Conservation (phyloP, 2,797 vertebrate genomes). For the Amblyopsis hoosieri region DNA sequence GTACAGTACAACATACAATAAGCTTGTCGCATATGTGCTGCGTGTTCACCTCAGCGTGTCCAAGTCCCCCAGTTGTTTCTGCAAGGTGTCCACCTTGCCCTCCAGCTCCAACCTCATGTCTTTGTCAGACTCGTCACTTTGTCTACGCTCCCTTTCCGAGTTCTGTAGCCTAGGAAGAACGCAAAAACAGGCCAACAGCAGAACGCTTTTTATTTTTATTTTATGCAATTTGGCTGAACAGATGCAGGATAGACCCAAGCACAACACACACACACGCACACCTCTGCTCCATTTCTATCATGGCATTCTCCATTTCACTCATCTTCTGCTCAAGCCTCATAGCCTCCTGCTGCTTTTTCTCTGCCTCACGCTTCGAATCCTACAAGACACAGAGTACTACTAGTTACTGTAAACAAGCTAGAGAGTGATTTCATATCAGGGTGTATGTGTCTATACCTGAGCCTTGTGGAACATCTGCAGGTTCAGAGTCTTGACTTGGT, state of each 20-base stretch:
- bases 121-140: slow-evolving; percentile 81
- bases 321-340: slow-evolving; percentile 86
- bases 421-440: slow-evolving; percentile 2
- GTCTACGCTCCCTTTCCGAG: slow-evolving; percentile 79
- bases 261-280: slow-evolving; percentile 10
- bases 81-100: slow-evolving; percentile 75
- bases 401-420: not conserved
- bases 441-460: slow-evolving; percentile 75
- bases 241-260: not conserved
- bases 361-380: slow-evolving; percentile 83
- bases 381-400: slow-evolving; percentile 49
- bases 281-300: slow-evolving; percentile 87
- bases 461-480: slow-evolving; percentile 97
- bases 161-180: slow-evolving; percentile 78
- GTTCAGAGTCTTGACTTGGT: slow-evolving; percentile 95
- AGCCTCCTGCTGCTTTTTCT: slow-evolving; percentile 85
- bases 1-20: too few relatives aligned
- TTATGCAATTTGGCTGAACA: not conserved
- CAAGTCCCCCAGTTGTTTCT: slow-evolving; percentile 85
- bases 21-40: too few relatives aligned
- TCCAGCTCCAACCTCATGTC: slow-evolving; percentile 84
- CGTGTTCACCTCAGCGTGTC: slow-evolving; percentile 82
- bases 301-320: slow-evolving; percentile 83
- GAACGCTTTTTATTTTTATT: not conserved
- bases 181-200: not conserved